Conservation (phyloP, 2,797 vertebrate genomes). For the Bovichtus diacanthus region DNA sequence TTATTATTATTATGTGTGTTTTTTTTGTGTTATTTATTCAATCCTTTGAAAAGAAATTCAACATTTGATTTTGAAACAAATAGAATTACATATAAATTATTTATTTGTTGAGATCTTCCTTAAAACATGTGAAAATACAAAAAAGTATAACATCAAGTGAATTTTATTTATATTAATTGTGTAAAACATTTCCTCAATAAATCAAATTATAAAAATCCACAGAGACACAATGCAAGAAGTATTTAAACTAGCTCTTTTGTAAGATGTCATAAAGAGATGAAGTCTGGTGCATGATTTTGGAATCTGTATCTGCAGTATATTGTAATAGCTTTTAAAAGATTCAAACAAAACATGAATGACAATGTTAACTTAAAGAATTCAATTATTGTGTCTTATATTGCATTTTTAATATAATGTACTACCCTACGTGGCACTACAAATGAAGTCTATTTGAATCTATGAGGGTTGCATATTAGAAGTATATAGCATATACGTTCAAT, state of each 20-base stretch:
- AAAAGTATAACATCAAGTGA: neutral
- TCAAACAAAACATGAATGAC: neutral
- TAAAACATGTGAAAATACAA: conserved; percentile 1
- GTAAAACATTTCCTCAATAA: neutral
- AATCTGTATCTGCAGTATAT: neutral
- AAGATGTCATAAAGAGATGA: neutral
- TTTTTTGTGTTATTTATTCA: conserved; percentile 7
- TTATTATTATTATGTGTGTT: neutral
- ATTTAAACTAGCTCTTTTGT: neutral
- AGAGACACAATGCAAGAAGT: neutral
- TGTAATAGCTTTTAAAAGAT: conserved; percentile 2
- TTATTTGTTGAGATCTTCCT: neutral
- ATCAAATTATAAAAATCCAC: neutral
- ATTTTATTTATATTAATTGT: neutral
- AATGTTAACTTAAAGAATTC: neutral
- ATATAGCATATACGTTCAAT: neutral
- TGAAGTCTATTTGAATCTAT: too few relatives aligned
- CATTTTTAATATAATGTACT: too few relatives aligned
- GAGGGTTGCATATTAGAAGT: too few relatives aligned
- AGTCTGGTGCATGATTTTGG: neutral
- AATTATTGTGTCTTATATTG: too few relatives aligned
- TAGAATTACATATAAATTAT: neutral
- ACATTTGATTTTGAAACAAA: neutral
- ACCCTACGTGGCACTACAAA: too few relatives aligned
- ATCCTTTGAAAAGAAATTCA: conserved; percentile 19